Conservation (phyloP, 2,113 vertebrate species). For the Grallaria varia region DNA sequence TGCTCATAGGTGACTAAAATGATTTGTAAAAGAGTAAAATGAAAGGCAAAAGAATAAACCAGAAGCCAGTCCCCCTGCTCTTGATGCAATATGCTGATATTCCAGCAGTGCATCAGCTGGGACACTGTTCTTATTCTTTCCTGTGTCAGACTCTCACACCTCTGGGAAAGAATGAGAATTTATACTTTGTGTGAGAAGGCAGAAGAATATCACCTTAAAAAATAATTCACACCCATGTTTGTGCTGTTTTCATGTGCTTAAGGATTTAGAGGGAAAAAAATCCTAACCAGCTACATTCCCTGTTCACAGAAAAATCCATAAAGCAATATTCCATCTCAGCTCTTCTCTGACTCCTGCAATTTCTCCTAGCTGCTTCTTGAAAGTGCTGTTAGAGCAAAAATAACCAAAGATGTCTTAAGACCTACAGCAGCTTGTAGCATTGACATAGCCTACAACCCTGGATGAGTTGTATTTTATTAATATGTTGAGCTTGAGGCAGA, state of each 20-base stretch:
- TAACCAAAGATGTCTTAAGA: not conserved
- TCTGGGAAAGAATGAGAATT: not conserved
- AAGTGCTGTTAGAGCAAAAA: not conserved
- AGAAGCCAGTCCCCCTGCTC: not conserved
- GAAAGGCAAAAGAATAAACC: not conserved
- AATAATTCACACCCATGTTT: not conserved
- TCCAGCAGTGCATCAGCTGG: not conserved
- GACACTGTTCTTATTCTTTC: not conserved
- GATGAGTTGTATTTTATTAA: slow-evolving; percentile 17
- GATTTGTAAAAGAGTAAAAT: not conserved
- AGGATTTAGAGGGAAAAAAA: not conserved
- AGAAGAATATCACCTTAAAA: not conserved
- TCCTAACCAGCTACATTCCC: not conserved
- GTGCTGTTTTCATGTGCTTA: not conserved
- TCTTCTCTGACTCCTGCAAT: not conserved
- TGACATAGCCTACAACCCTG: not conserved
- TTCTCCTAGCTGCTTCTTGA: not conserved
- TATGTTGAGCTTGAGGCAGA: not conserved
- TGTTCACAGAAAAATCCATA: slow-evolving; percentile 8
- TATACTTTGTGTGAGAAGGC: not conserved
- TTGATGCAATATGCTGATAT: not conserved
- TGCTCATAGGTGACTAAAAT: not conserved
- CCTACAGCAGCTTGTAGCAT: not conserved
- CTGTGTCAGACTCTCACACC: not conserved
- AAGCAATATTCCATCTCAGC: slow-evolving; percentile 12